Evolutionary conservation across 2,888 invertebrate species (phyloP).

Genomic region (Gymnosoma rotundatum): DNA sequence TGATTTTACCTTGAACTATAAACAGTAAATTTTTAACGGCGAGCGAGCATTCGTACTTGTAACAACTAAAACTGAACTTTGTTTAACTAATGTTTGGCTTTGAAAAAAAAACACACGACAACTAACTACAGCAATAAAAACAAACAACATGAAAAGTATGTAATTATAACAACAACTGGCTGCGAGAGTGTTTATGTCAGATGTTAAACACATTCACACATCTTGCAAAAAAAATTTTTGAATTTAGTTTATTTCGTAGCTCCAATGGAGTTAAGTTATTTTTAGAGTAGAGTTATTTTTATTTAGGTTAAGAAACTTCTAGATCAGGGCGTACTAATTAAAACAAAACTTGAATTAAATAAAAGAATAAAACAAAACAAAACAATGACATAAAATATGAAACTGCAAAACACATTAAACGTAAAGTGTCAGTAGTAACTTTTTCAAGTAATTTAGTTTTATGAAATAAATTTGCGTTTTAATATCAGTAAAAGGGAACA

Average conservation of each 20-base stretch:
- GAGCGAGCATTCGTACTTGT: not conserved
- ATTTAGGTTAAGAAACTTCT: not conserved
- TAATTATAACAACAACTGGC: slow-evolving; percentile 12
- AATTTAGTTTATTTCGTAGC: not conserved
- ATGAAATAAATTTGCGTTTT: too few species aligned
- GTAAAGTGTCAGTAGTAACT: too few species aligned
- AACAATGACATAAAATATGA: too few species aligned
- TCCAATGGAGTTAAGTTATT: not conserved
- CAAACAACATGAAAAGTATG: slow-evolving; percentile 8
- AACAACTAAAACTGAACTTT: slow-evolving; percentile 32
- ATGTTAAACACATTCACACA: slow-evolving; percentile 48
- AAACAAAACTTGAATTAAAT: not conserved
- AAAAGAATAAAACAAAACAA: too few species aligned
- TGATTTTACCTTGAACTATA: slow-evolving; percentile 80
- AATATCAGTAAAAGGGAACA: too few species aligned
- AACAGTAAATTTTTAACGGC: slow-evolving; percentile 45
- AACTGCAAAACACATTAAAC: too few species aligned
- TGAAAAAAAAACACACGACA: slow-evolving; percentile 31
- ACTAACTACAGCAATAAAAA: not conserved
- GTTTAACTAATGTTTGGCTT: slow-evolving; percentile 20
- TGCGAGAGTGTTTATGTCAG: slow-evolving; percentile 62
- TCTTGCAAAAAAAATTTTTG: slow-evolving; percentile 11
- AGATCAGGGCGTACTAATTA: not conserved
- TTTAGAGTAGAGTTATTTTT: not conserved
- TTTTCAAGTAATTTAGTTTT: too few species aligned